These are phyloP conservation scores for Holothuria scabra DNA, from an alignment of 53 echinoderm and acorn worm genomes.

Conservation along the genomic window DNA sequence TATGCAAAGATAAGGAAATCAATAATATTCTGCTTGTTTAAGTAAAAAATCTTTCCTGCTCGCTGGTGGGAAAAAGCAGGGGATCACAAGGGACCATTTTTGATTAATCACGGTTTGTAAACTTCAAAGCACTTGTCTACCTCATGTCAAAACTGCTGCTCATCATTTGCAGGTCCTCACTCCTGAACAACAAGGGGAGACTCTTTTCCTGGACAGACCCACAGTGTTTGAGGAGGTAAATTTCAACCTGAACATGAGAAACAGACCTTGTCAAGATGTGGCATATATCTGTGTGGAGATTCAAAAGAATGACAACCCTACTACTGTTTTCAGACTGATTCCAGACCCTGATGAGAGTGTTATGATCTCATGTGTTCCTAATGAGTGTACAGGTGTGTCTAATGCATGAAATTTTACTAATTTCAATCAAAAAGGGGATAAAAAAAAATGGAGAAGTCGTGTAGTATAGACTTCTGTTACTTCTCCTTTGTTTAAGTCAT, in stretches of 20 bases:
- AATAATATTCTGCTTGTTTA: no score
- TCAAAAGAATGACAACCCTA: conserved; percentile 68
- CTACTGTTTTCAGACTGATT: conserved; percentile 64
- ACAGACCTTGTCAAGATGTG: conserved; percentile 68
- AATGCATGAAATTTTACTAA: neutral
- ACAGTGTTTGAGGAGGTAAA: conserved; percentile 71
- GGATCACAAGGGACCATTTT: no score
- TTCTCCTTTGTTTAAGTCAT: no score
- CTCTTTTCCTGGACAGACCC: conserved; percentile 48
- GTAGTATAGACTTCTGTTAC: no score
- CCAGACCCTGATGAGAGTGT: conserved; percentile 78
- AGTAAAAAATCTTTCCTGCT: no score
- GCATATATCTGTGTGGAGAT: conserved; percentile 83
- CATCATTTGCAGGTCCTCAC: conserved; percentile 49
- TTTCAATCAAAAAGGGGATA: no score
- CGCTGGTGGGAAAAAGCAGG: no score
- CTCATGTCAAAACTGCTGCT: no score
- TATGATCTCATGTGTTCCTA: conserved; percentile 75
- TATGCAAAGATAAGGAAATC: no score
- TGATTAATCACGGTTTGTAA: no score
- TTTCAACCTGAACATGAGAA: conserved; percentile 75
- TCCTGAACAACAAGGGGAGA: conserved; percentile 55
- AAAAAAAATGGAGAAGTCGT: no score
- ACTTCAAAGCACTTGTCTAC: no score
- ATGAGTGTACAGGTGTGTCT: conserved; percentile 82